phyloP scores from a whole-genome alignment of 2,113 vertebrate species.

The Cercocebus atys region DNA sequence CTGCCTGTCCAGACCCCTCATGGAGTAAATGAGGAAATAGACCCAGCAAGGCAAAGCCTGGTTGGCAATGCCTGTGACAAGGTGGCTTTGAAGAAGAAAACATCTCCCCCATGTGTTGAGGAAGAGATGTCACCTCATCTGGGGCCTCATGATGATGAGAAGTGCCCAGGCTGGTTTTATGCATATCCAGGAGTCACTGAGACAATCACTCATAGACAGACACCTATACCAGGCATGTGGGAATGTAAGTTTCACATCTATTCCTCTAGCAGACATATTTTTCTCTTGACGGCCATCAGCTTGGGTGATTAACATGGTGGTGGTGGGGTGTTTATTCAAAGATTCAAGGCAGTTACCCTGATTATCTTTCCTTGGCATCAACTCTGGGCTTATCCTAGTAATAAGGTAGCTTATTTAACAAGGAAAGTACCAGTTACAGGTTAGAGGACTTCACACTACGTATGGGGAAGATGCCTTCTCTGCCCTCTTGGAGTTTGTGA shows the following conservation, averaged over 20 bases:
- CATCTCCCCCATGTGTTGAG: not conserved
- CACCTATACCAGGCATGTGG: not conserved
- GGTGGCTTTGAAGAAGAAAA: not conserved
- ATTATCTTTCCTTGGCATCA: not conserved
- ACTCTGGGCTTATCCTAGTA: not conserved
- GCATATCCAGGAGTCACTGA: not conserved
- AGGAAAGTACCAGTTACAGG: not conserved
- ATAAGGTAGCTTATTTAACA: not conserved
- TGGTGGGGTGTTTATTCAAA: not conserved
- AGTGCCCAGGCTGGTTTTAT: not conserved
- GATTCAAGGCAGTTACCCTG: not conserved
- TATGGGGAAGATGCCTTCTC: not conserved
- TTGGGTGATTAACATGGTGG: not conserved
- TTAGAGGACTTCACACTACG: not conserved
- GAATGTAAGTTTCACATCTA: not conserved
- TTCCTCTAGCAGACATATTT: not conserved
- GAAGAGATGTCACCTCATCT: not conserved
- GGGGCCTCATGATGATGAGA: not conserved
- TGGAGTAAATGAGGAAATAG: not conserved
- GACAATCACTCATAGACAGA: not conserved
- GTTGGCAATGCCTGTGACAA: not conserved
- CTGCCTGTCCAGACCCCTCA: not conserved
- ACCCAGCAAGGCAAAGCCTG: not conserved
- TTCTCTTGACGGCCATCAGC: not conserved
- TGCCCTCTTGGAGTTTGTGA: not conserved